These are phyloP conservation scores for Ptychadena robeensis DNA, from an alignment of 2,797 vertebrate species.

Conservation along the genomic window DNA sequence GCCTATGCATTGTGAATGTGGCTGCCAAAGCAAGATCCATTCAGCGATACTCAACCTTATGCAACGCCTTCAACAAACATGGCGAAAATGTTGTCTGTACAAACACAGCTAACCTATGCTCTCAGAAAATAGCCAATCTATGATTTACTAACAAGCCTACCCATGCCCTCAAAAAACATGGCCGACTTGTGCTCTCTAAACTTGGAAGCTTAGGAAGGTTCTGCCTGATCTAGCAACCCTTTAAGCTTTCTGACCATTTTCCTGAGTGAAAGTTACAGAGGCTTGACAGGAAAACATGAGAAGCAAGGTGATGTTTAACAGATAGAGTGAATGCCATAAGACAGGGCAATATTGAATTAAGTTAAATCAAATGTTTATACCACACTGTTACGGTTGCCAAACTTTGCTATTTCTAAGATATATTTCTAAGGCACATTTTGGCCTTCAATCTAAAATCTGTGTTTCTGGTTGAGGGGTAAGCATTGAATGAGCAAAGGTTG, in stretches of 20 bases:
- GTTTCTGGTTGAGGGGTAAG: not conserved
- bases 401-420: too few species aligned
- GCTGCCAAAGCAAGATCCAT: constrained; percentile 70
- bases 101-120: not conserved
- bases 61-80: not conserved
- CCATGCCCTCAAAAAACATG: not conserved
- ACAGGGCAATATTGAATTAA: too few species aligned
- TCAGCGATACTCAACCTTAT: constrained; percentile 56
- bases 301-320: not conserved
- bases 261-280: not conserved
- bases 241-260: not conserved
- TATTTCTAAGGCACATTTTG: not conserved
- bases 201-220: not conserved
- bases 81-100: too few species aligned
- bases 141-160: not conserved
- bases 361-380: too few species aligned
- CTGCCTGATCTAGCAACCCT: not conserved
- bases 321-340: too few species aligned
- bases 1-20: constrained; percentile 76
- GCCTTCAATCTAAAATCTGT: not conserved
- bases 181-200: not conserved
- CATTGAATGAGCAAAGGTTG: constrained; percentile 37
- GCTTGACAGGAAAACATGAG: not conserved
- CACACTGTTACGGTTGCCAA: too few species aligned
- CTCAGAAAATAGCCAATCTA: too few species aligned